Percentiles rank a stretch among this genome's conserved stretches.
These are phyloP conservation scores for Cataglyphis altisquamis DNA, from an alignment of 2,888 invertebrate species.

Conservation along the genomic window DNA sequence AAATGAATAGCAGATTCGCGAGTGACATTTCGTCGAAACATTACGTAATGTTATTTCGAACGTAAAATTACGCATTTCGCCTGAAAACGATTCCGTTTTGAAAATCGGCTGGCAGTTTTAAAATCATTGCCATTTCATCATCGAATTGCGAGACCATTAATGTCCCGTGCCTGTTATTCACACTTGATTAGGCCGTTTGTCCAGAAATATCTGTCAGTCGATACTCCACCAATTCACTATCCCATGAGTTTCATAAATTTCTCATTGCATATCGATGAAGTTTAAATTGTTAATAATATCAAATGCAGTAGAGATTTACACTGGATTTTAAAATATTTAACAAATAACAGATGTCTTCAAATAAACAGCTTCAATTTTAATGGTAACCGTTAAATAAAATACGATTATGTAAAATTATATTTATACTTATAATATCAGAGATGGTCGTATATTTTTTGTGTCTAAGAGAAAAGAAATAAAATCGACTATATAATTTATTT, in stretches of 20 bases:
- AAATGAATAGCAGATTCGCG: conserved; percentile 37
- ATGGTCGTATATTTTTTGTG: neutral
- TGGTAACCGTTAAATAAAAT: neutral
- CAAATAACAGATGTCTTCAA: neutral
- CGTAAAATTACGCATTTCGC: conserved; percentile 41
- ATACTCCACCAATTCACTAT: conserved; percentile 43
- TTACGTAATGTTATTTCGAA: conserved; percentile 46
- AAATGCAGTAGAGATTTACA: neutral
- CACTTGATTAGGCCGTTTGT: conserved; percentile 74
- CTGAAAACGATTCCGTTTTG: conserved; percentile 35
- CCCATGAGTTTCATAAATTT: conserved; percentile 63
- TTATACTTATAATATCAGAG: neutral
- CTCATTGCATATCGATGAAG: conserved; percentile 26
- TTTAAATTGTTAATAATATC: conserved; percentile 39
- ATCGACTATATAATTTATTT: conserved; percentile 2
- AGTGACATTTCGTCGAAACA: conserved; percentile 37
- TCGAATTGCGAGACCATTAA: conserved; percentile 51
- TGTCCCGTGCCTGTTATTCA: conserved; percentile 64
- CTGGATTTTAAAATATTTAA: conserved; percentile 24
- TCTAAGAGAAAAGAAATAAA: neutral
- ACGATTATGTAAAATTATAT: neutral
- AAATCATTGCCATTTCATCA: conserved; percentile 39
- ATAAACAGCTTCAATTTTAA: neutral
- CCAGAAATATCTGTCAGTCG: conserved; percentile 64
- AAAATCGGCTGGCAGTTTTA: conserved; percentile 49